Evolutionary conservation across 2,888 invertebrate species (phyloP).

Genomic region (Digitonthophagus gazella): DNA sequence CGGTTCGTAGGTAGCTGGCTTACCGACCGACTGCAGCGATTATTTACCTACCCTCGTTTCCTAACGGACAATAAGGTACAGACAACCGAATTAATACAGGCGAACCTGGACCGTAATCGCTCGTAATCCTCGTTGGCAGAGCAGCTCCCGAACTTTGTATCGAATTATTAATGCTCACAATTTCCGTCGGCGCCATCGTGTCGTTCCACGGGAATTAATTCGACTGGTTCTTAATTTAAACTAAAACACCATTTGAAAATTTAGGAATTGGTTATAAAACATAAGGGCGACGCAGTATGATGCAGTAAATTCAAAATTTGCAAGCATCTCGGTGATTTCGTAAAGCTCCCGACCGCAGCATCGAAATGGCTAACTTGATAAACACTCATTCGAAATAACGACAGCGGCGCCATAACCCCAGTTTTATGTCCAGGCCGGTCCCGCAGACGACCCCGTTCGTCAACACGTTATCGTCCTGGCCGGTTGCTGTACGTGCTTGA

Average conservation of each 20-base stretch:
- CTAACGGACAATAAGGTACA: slow-evolving; percentile 9
- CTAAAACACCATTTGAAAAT: not conserved
- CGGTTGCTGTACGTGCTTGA: slow-evolving; percentile 56
- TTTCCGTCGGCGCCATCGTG: not conserved
- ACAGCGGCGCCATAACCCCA: not conserved
- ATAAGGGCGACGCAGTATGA: not conserved
- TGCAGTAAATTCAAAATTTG: not conserved
- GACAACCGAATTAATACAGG: slow-evolving; percentile 9
- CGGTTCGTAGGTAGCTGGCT: slow-evolving; percentile 4
- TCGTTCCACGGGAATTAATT: not conserved
- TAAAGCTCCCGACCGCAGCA: not conserved
- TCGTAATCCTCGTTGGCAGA: slow-evolving; percentile 8
- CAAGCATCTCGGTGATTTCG: not conserved
- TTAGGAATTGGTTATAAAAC: not conserved
- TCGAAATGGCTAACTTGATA: not conserved
- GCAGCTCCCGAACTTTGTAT: not conserved
- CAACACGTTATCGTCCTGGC: slow-evolving; percentile 51
- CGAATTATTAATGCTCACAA: not conserved
- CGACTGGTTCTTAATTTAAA: not conserved
- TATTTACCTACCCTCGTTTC: slow-evolving; percentile 4
- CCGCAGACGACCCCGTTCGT: not conserved
- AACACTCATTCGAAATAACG: not conserved
- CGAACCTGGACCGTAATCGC: slow-evolving; percentile 9
- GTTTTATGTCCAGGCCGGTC: not conserved
- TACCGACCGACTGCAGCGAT: slow-evolving; percentile 3